These are phyloP conservation scores for Microtus richardsoni DNA, from an alignment of 2,113 vertebrate species.

Conservation along the genomic window DNA sequence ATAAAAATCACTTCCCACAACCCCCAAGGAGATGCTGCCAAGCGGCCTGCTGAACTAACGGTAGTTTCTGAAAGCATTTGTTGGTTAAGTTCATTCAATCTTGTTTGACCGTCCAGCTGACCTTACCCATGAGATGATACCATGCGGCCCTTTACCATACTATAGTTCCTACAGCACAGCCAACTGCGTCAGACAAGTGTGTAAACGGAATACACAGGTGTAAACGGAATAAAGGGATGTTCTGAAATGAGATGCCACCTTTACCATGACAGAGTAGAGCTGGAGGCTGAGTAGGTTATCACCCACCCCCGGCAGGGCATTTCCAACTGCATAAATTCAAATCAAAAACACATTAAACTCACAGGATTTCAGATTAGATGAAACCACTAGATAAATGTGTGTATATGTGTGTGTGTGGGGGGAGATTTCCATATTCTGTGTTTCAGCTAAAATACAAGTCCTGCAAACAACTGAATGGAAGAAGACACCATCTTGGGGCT, in stretches of 20 bases:
- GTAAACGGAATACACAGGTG: neutral
- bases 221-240: neutral
- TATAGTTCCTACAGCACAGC: neutral
- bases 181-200: neutral
- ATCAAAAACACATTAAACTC: slow-evolving; percentile 29
- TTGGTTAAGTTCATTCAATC: neutral
- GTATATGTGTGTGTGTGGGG: neutral
- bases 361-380: slow-evolving; percentile 29
- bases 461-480: slow-evolving; percentile 31
- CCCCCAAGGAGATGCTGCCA: neutral
- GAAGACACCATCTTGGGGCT: neutral
- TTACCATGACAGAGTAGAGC: neutral
- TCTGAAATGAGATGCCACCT: neutral
- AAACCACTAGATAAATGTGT: slow-evolving; percentile 36
- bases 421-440: slow-evolving; percentile 12
- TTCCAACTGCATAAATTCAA: slow-evolving; percentile 25
- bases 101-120: neutral
- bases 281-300: neutral
- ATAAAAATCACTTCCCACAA: neutral
- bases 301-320: neutral
- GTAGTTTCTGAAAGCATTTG: neutral
- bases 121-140: too few relatives aligned
- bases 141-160: neutral
- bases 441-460: slow-evolving; percentile 45
- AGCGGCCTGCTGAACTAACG: neutral